These are phyloP conservation scores for Dynastes tityus DNA, from an alignment of 2,888 invertebrate genomes.

Conservation along the genomic window DNA sequence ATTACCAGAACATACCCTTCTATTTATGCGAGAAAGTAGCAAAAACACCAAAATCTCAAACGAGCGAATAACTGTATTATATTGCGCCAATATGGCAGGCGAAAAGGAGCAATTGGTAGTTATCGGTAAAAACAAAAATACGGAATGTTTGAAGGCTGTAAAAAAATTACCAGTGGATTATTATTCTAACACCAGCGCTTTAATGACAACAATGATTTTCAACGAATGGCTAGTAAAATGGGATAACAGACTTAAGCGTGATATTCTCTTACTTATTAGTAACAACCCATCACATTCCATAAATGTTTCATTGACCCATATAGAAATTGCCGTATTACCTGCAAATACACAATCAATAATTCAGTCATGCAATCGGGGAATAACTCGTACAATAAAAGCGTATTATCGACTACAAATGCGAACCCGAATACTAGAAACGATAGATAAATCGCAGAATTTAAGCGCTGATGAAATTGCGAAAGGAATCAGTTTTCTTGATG, in stretches of 20 bases:
- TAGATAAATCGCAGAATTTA: background rate
- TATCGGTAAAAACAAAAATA: background rate
- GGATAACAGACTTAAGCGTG: background rate
- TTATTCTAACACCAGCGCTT: slow-evolving; percentile 8
- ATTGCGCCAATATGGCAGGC: slow-evolving; percentile 10
- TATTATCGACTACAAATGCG: slow-evolving; percentile 1
- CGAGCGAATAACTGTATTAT: slow-evolving; percentile 10
- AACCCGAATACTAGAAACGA: background rate
- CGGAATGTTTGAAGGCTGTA: background rate
- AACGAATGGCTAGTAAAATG: slow-evolving; percentile 8
- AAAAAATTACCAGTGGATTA: slow-evolving; percentile 24
- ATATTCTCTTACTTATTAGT: slow-evolving; percentile 4
- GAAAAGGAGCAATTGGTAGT: background rate
- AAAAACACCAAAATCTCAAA: background rate
- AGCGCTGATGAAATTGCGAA: background rate
- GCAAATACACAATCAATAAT: background rate
- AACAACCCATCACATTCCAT: slow-evolving; percentile 15
- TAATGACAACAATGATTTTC: slow-evolving; percentile 22
- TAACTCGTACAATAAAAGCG: background rate
- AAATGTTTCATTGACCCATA: background rate
- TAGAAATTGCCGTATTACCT: background rate
- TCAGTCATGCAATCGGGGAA: slow-evolving; percentile 1
- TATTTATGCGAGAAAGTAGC: background rate
- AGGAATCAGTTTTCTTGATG: background rate
- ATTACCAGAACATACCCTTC: background rate